Percentiles rank a stretch among this genome's conserved stretches.
phyloP scores from a whole-genome alignment of 2,797 vertebrate genomes.

The Sandelia bainsii region DNA sequence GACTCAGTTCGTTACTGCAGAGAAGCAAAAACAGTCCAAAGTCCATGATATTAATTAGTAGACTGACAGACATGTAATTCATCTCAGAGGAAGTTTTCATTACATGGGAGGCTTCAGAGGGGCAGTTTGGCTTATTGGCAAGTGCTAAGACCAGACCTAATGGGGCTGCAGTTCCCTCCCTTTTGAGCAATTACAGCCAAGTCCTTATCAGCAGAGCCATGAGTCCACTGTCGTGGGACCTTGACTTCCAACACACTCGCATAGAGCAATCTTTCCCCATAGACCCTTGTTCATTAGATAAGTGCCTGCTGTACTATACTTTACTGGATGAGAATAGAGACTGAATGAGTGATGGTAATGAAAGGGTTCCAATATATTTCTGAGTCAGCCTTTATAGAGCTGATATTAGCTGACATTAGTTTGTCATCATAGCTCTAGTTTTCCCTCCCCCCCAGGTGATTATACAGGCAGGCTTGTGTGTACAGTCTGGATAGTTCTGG shows the following conservation, averaged over 20 bases:
- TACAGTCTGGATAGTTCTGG: slow-evolving; percentile 41
- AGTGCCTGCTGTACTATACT: slow-evolving; percentile 71
- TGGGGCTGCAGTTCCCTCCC: slow-evolving; percentile 81
- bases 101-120: slow-evolving; percentile 84
- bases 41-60: slow-evolving; percentile 85
- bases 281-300: slow-evolving; percentile 82
- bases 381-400: slow-evolving; percentile 78
- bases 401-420: slow-evolving; percentile 78
- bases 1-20: slow-evolving; percentile 66
- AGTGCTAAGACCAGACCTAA: slow-evolving; percentile 82
- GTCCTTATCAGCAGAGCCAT: slow-evolving; percentile 82
- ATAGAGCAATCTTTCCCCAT: slow-evolving; percentile 75
- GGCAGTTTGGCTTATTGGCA: slow-evolving; percentile 86
- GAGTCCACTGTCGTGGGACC: slow-evolving; percentile 81
- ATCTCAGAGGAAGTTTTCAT: slow-evolving; percentile 85
- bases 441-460: slow-evolving; percentile 38
- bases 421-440: slow-evolving; percentile 70
- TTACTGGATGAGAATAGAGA: slow-evolving; percentile 72
- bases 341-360: slow-evolving; percentile 79
- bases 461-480: slow-evolving; percentile 46
- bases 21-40: slow-evolving; percentile 68
- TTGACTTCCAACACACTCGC: slow-evolving; percentile 75
- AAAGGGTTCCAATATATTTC: slow-evolving; percentile 78
- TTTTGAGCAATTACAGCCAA: slow-evolving; percentile 82
- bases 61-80: slow-evolving; percentile 86